phyloP scores from a whole-genome alignment of 2,797 vertebrate genomes.

The Ptychadena robeensis region DNA sequence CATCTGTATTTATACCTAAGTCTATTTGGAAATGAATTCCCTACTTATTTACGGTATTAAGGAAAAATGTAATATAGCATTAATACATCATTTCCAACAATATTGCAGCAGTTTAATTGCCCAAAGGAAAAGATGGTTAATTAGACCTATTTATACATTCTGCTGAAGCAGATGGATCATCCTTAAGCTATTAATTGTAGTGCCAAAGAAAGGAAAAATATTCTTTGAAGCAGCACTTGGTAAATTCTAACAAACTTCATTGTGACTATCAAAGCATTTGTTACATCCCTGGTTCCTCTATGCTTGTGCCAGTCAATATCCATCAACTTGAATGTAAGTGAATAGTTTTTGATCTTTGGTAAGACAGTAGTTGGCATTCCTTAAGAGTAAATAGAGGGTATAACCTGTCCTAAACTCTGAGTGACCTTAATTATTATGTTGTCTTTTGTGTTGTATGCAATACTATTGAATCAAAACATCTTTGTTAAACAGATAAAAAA shows the following conservation, averaged over 20 bases:
- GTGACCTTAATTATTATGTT: slow-evolving; percentile 8
- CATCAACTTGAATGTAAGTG: slow-evolving; percentile 54
- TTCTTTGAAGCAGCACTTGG: slow-evolving; percentile 38
- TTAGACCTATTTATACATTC: slow-evolving; percentile 57
- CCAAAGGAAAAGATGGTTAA: slow-evolving; percentile 48
- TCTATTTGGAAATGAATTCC: background rate
- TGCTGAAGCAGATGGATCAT: slow-evolving; percentile 51
- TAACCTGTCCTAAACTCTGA: slow-evolving; percentile 49
- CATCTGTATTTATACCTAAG: background rate
- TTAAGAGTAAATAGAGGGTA: slow-evolving; percentile 21
- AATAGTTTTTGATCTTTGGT: slow-evolving; percentile 49
- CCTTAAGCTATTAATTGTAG: slow-evolving; percentile 58
- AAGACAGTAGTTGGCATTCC: slow-evolving; percentile 17
- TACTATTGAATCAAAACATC: background rate
- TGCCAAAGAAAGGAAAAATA: slow-evolving; percentile 32
- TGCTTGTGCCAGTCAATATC: slow-evolving; percentile 55
- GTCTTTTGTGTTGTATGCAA: background rate
- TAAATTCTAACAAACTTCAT: slow-evolving; percentile 52
- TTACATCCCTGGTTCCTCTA: slow-evolving; percentile 47
- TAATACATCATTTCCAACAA: slow-evolving; percentile 19
- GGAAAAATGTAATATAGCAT: slow-evolving; percentile 9
- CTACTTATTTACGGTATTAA: background rate
- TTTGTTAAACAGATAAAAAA: background rate
- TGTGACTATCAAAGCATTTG: slow-evolving; percentile 55
- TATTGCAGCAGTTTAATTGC: slow-evolving; percentile 45